These are phyloP conservation scores for Zaprionus kolodkinae DNA, from an alignment of 1,140 invertebrate genomes.

Conservation along the genomic window DNA sequence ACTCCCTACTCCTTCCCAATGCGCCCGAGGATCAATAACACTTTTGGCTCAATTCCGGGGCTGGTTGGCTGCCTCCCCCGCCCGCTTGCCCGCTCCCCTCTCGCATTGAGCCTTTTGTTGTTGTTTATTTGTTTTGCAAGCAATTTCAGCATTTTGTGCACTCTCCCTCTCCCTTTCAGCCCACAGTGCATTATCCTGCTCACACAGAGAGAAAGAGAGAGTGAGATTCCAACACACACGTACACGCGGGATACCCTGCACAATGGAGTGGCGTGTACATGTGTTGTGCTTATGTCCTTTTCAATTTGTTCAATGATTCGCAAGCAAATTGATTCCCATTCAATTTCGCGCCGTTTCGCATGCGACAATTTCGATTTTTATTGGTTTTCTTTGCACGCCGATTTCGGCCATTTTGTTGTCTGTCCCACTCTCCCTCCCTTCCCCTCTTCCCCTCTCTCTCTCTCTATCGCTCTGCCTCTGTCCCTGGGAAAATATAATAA, in stretches of 20 bases:
- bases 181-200: conserved; percentile 32
- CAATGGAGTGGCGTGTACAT: conserved; percentile 44
- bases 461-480: conserved; percentile 11
- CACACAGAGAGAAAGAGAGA: conserved; percentile 1
- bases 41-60: conserved; percentile 75
- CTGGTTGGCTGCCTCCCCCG: conserved; percentile 16
- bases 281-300: conserved; percentile 68
- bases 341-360: conserved; percentile 80
- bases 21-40: conserved; percentile 76
- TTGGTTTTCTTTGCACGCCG: conserved; percentile 59
- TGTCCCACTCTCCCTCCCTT: conserved; percentile 18
- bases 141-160: conserved; percentile 69
- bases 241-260: conserved; percentile 18
- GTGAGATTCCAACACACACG: conserved; percentile 17
- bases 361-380: conserved; percentile 83
- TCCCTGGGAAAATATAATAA: conserved; percentile 74
- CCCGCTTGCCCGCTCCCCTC: conserved; percentile 2
- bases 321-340: conserved; percentile 84
- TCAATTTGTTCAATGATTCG: conserved; percentile 84
- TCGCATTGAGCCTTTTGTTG: conserved; percentile 49
- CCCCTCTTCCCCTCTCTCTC: not conserved
- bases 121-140: conserved; percentile 81
- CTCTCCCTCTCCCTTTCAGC: not conserved
- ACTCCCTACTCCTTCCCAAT: not conserved
- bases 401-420: conserved; percentile 50